Conservation (phyloP, 2,113 vertebrate genomes). For the Cyprinodon brontotheroides region DNA sequence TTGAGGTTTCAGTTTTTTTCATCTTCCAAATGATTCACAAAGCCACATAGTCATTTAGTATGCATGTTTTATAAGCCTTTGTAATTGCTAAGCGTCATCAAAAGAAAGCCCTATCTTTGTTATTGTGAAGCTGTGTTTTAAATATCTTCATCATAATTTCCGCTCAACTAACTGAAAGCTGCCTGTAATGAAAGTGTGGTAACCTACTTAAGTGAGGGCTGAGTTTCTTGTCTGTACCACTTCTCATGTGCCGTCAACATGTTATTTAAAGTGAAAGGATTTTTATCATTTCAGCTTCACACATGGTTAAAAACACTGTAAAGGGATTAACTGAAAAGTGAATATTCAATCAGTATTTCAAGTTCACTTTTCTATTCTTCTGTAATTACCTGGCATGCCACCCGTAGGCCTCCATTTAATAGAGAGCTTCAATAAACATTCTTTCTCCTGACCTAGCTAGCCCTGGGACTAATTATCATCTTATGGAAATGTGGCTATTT, state of each 20-base stretch:
- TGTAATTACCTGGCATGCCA: conserved; percentile 70
- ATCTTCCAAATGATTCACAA: conserved; percentile 50
- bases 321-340: conserved; percentile 40
- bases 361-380: conserved; percentile 40
- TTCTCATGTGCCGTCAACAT: conserved; percentile 28
- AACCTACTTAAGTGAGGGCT: conserved; percentile 53
- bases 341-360: conserved; percentile 62
- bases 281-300: conserved; percentile 35
- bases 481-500: conserved; percentile 98
- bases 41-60: conserved; percentile 48
- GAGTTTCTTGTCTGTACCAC: conserved; percentile 12
- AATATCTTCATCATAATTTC: conserved; percentile 63
- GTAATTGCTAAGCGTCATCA: conserved; percentile 48
- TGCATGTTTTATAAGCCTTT: conserved; percentile 52
- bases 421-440: conserved; percentile 69
- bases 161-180: conserved; percentile 51
- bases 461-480: conserved; percentile 98
- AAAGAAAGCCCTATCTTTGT: conserved; percentile 44
- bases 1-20: conserved; percentile 57
- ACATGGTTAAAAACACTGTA: conserved; percentile 8
- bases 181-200: conserved; percentile 52
- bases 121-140: conserved; percentile 43
- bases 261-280: conserved; percentile 38
- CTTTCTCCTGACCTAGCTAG: conserved; percentile 82
- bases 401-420: conserved; percentile 55